Base-by-base conservation (phyloP, 1,140 invertebrate species). In the Apis dorsata region DNA sequence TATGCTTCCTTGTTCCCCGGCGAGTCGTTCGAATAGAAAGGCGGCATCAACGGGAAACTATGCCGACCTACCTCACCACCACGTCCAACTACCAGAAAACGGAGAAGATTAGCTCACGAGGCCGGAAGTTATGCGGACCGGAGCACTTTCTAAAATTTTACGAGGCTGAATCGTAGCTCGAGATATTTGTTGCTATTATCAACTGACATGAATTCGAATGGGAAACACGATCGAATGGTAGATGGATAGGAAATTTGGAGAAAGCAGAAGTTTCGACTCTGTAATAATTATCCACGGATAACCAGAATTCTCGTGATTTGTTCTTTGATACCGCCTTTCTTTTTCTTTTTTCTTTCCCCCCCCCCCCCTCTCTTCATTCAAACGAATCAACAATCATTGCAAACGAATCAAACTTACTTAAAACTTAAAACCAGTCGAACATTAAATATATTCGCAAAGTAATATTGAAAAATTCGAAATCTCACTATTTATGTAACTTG, bases 1-100 rank as follows among this genome's bases (percentile, higher is more conserved):
- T 87, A 83, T 90, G 81, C 79, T 90, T 73, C 83, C 89, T 90
- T 84, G 88, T 83, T 89, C 86, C 85, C 77, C 28, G 66, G 70
- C 84, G 86, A 89, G 85, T 87, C 79, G 85, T 83, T 89, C 74
- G 84, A 89, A 90, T 85, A 89, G 90, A 91, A 91, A 90, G 84
- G 85, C 87, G 73, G 74, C 81, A 79, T 86, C 77, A 68, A 81
- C 83, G 82, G 62, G 81, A 79, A 71, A 80, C 73, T 75, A 63
- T 68, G 69, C 83, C 79, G 86, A 88, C 83, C 86, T 85, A 87
- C 75, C 83, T 88, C 75, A 90, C 87, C 60, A 51, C 55, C 55
- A 53, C 62, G 21, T 28, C 59, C 21, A 62, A 78, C 65, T 62
- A 79, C 66, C 70, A 79, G 78, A 82, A 89, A 90, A 88, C 86